Percentiles rank a stretch among this genome's conserved stretches.
These are phyloP conservation scores for Gymnorhina tibicen DNA, from an alignment of 2,113 vertebrate genomes.

Conservation along the genomic window DNA sequence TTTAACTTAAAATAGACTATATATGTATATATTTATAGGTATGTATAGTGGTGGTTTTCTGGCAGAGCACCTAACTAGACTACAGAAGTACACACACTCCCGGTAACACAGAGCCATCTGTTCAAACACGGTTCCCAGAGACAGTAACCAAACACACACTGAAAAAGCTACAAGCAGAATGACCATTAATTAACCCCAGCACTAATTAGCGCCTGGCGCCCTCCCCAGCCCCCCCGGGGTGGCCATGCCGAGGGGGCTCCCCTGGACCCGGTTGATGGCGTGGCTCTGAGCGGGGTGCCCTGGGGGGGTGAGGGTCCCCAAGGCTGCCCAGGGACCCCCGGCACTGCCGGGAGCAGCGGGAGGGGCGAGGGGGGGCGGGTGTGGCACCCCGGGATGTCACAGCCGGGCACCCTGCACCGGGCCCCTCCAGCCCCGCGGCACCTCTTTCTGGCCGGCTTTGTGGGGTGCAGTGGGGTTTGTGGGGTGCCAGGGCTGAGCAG, in stretches of 20 bases:
- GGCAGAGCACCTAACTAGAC: conserved; percentile 96
- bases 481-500: not conserved
- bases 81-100: conserved; percentile 94
- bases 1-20: conserved; percentile 80
- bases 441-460: not conserved
- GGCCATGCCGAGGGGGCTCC: not conserved
- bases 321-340: not conserved
- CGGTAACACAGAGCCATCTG: conserved; percentile 82
- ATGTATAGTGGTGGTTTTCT: conserved; percentile 73
- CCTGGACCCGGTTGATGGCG: not conserved
- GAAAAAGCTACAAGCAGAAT: conserved; percentile 80
- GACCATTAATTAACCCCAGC: conserved; percentile 77
- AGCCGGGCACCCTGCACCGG: not conserved
- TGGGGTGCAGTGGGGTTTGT: not conserved
- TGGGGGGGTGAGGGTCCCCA: not conserved
- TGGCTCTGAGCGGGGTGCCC: not conserved
- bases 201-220: conserved; percentile 63
- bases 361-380: not conserved
- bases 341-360: not conserved
- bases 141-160: conserved; percentile 83
- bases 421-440: accelerated
- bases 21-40: conserved; percentile 79
- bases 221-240: not conserved
- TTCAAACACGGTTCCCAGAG: conserved; percentile 81
- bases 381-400: not conserved